A percentile compares a stretch with the other conserved stretches of the same genome.
These are phyloP conservation scores for Chaetops frenatus DNA, from an alignment of 2,113 vertebrate species.

Conservation along the genomic window DNA sequence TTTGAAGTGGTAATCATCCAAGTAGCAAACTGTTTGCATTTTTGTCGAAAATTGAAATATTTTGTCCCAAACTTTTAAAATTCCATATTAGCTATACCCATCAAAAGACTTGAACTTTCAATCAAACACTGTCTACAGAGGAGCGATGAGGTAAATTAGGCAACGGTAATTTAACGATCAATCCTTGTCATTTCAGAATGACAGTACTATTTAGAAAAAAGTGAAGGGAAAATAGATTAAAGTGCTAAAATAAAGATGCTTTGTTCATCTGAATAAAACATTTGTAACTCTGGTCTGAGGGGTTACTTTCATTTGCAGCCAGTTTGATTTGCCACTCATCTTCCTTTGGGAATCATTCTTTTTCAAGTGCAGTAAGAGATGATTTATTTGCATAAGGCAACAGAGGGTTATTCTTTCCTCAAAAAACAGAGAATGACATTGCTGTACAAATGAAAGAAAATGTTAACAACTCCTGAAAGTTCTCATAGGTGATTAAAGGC, in stretches of 20 bases:
- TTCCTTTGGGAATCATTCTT: conserved; percentile 31
- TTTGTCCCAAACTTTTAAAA: background rate
- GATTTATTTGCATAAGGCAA: conserved; percentile 67
- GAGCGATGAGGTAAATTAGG: conserved; percentile 55
- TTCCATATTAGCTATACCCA: background rate
- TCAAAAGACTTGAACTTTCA: conserved; percentile 50
- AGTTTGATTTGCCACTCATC: conserved; percentile 62
- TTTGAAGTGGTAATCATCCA: background rate
- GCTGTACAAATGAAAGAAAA: conserved; percentile 54
- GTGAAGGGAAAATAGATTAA: conserved; percentile 43
- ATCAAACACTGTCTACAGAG: conserved; percentile 31
- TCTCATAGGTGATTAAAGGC: conserved; percentile 41
- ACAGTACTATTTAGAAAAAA: conserved; percentile 46
- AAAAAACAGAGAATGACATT: conserved; percentile 3
- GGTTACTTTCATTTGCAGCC: conserved; percentile 51
- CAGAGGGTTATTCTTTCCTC: conserved; percentile 45
- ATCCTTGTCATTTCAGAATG: conserved; percentile 61
- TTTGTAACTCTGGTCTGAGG: conserved; percentile 49
- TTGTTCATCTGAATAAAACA: conserved; percentile 65
- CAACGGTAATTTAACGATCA: conserved; percentile 59
- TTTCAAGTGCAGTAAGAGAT: conserved; percentile 58
- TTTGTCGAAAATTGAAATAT: background rate
- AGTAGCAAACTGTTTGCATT: background rate
- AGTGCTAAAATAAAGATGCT: conserved; percentile 59
- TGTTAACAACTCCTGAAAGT: conserved; percentile 45